Base-by-base conservation (phyloP, 2,797 vertebrate genomes). In the Tinamus major region DNA sequence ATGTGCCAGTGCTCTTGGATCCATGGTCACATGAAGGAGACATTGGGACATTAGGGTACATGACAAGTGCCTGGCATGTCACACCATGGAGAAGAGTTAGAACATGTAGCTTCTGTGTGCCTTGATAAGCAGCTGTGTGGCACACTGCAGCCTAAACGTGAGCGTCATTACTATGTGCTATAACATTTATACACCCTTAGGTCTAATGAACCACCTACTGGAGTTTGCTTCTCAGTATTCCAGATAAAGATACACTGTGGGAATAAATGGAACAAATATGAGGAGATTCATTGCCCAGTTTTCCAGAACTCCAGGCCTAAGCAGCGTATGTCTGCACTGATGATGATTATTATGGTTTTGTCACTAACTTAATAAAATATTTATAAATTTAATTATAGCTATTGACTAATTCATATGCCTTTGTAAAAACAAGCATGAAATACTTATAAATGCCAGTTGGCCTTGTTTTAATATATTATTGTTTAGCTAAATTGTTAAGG, bases 351-450 rank as follows among this genome's bases (percentile, higher is more conserved):
- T 86, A 62, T 31, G 13, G 12, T 75, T 92, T 83, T 76, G 33
- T 69, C 83, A 90, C 49, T 41, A 82, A 65, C 20, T 75, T 75
- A 15, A 92, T 95, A 6, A 90, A 84, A 85, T 90, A 93, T 90
- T 94, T 89, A 87, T 92, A 23, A 75, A 85, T 69, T 19, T 53
- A 53, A 53, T 48, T 51, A 48, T 16, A 53, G 31, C 37, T 67
- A 51, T 31, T 75, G n/a, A 72, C 85, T 84, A 88, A 84, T 92
- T 81, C 48, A 74, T 70, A 55, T 14, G 12, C 42, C 48, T 82
- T 87, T 74, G n/a, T 53, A 76, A 29, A 72, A 84, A 59, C 68
- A 35, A 16, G 10, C 13, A 61, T 93, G 9, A 85, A 87, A 79
- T 88, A 79, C 84, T 92, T 81, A 72, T 59, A 81, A 84, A 87